Evolutionary conservation across 2,888 invertebrate species (phyloP).

Genomic region (Chirona hameri): DNA sequence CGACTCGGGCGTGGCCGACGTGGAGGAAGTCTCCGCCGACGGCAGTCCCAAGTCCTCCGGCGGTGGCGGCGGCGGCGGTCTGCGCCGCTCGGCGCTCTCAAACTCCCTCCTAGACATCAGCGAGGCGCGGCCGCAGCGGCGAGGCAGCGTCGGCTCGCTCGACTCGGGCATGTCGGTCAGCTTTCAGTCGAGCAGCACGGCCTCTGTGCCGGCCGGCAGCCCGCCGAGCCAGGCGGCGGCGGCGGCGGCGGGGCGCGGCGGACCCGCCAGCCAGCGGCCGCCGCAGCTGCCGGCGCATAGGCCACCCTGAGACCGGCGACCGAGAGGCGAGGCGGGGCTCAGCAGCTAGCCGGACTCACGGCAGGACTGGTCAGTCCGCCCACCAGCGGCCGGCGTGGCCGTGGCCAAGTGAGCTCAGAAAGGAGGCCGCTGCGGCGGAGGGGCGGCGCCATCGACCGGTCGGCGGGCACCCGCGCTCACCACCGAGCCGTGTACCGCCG

Average conservation of each 20-base stretch:
- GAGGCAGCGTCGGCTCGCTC: constrained; percentile 89
- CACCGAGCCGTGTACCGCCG: no score
- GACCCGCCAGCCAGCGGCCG: neutral
- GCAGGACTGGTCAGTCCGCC: neutral
- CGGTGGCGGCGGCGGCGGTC: constrained; percentile 52
- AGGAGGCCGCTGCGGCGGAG: neutral
- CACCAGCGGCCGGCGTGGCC: neutral
- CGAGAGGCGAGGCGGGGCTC: neutral
- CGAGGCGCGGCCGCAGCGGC: constrained; percentile 55
- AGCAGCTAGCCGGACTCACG: no score
- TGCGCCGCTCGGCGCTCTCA: constrained; percentile 83
- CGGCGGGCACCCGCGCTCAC: no score
- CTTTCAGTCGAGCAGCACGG: constrained; percentile 63
- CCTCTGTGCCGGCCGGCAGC: constrained; percentile 31
- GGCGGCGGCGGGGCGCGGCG: neutral
- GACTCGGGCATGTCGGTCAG: constrained; percentile 96
- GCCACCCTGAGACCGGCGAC: neutral
- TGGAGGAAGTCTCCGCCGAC: constrained; percentile 54
- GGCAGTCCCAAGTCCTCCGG: constrained; percentile 42
- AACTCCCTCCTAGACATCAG: constrained; percentile 94
- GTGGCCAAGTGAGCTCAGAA: neutral
- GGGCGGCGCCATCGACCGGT: neutral
- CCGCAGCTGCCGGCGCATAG: neutral
- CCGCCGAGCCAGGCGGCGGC: neutral
- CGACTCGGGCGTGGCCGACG: constrained; percentile 89